Evolutionary conservation across 2,113 vertebrate species (phyloP), one percentile per base, ranked within the genome.

Genomic region (Cardinalis cardinalis): DNA sequence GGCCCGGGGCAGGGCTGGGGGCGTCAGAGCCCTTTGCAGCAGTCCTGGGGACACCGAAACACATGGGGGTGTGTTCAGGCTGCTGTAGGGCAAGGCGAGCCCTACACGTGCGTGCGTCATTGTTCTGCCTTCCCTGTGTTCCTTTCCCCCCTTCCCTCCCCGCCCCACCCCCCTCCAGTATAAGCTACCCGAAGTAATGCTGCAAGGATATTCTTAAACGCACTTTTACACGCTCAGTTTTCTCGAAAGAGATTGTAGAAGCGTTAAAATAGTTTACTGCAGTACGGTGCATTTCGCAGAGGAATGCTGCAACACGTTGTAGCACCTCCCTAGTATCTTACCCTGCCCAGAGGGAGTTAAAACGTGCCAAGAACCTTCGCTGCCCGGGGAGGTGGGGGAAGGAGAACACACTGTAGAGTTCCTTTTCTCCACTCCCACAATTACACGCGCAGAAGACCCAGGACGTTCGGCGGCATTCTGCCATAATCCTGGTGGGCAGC

Each of bases 191-290:
- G 11, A 14, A 11, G 25, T 8, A 31, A 6, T 10, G 64, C 2
- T 16, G 9, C 12, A 1, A 23, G 14, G 13, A 1, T 69, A 3
- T 10, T 61, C 1, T n/a, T 56, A 10, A 11, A 16, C 7, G 6
- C 9, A 0, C 2, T 36, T 2, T 19, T 34, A 8, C 7, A 3
- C 16, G 0, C 1, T 56, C 0, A 0, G 3, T 69, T 69, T 26
- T 6, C 1, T 20, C 12, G 7, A 19, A 32, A 32, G 5, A 18
- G 8, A 3, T 7, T 63, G 77, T 0, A 3, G 24, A 70, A 65
- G 14, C 21, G 0, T 14, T 43, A 6, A 16, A n/a, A 12, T 38
- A 0, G 2, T 36, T 44, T 2, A 23, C 3, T 26, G 24, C 3
- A 3, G 2, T 23, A 8, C 10, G 4, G 15, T 7, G 31, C 19